Percentiles rank a stretch among this genome's conserved stretches.
Evolutionary conservation across 1,140 invertebrate species (phyloP).

Genomic region (Antheraea mylitta): DNA sequence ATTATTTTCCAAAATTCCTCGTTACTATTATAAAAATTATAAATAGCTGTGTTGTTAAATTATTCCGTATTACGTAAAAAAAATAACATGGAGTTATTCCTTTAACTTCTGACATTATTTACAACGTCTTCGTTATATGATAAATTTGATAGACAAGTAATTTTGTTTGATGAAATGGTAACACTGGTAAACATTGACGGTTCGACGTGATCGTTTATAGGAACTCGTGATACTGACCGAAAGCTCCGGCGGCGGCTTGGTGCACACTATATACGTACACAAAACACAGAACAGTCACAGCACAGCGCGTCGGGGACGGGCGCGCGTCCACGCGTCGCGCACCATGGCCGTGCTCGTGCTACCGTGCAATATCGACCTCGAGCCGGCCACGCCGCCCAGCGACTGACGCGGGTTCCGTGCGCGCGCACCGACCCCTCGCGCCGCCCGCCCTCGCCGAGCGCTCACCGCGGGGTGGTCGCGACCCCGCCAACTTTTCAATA

Average conservation of each 20-base stretch:
- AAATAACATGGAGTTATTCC: too few species aligned
- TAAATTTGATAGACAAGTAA: background rate
- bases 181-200: background rate
- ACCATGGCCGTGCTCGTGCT: constrained; percentile 58
- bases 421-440: constrained; percentile 51
- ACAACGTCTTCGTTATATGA: too few species aligned
- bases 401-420: constrained; percentile 69
- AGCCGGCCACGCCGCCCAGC: constrained; percentile 68
- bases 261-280: constrained; percentile 19
- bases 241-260: constrained; percentile 41
- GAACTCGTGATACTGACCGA: constrained; percentile 38
- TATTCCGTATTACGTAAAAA: too few species aligned
- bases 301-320: constrained; percentile 36
- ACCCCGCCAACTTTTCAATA: constrained; percentile 20
- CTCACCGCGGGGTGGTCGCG: constrained; percentile 13
- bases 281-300: constrained; percentile 35
- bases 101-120: too few species aligned
- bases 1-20: background rate
- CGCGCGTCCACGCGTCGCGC: constrained; percentile 58
- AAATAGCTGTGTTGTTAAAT: too few species aligned
- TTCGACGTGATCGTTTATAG: background rate
- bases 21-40: too few species aligned
- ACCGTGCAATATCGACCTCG: constrained; percentile 67
- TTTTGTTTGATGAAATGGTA: background rate
- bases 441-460: constrained; percentile 30